A percentile compares a stretch with the other conserved stretches of the same genome.
phyloP scores from a whole-genome alignment of 2,888 invertebrate species.

The Eulithis prunata region DNA sequence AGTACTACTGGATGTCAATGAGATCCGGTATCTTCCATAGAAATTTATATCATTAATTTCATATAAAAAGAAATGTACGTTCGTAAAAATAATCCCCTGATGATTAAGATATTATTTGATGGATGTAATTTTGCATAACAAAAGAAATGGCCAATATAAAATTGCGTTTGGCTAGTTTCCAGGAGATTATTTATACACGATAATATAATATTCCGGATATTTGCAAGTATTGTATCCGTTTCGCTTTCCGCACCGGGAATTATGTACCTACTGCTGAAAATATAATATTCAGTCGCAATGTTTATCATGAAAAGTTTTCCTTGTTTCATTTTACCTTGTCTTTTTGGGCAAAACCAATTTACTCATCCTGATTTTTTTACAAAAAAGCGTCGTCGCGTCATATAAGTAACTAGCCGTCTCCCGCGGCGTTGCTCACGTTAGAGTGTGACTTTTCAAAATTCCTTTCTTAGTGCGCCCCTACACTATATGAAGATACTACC shows the following conservation, averaged over 20 bases:
- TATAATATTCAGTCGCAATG: background rate
- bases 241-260: slow-evolving; percentile 6
- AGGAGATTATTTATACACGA: slow-evolving; percentile 7
- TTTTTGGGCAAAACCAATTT: no score
- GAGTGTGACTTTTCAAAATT: no score
- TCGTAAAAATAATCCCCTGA: slow-evolving; percentile 1
- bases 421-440: no score
- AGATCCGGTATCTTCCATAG: background rate
- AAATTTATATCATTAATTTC: background rate
- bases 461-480: no score
- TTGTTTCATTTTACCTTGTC: no score
- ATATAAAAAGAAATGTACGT: background rate
- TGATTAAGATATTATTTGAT: slow-evolving; percentile 7
- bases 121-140: slow-evolving; percentile 1
- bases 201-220: slow-evolving; percentile 23
- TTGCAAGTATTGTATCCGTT: slow-evolving; percentile 24
- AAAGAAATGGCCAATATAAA: slow-evolving; percentile 17
- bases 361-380: no score
- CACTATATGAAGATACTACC: no score
- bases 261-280: slow-evolving; percentile 6
- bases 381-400: no score
- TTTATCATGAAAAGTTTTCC: background rate
- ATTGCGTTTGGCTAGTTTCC: slow-evolving; percentile 14
- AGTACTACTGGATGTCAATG: slow-evolving; percentile 1
- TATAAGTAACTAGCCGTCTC: no score